Conservation (phyloP, 2,888 invertebrate genomes). For the Nymphalis polychloros region DNA sequence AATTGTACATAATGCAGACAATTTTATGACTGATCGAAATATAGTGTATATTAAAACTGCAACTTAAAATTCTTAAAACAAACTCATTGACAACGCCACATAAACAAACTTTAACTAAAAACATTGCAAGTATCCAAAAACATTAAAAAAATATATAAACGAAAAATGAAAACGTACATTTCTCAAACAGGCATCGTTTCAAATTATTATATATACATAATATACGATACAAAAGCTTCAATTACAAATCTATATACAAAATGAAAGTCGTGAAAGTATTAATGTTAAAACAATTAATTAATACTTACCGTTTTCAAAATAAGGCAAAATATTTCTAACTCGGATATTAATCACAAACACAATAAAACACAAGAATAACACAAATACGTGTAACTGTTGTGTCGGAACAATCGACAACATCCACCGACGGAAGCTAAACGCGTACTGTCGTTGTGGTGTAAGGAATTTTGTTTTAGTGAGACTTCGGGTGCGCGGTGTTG, state of each 20-base stretch:
- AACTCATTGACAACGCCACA: too few relatives aligned
- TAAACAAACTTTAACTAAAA: too few relatives aligned
- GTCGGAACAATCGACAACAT: background rate
- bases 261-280: slow-evolving; percentile 4
- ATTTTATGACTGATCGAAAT: too few relatives aligned
- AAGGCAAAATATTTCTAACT: slow-evolving; percentile 18
- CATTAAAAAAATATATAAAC: too few relatives aligned
- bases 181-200: too few relatives aligned
- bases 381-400: slow-evolving; percentile 14
- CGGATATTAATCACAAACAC: slow-evolving; percentile 28
- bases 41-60: too few relatives aligned
- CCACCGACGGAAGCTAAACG: slow-evolving; percentile 37
- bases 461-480: slow-evolving; percentile 48
- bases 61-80: too few relatives aligned
- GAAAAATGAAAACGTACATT: too few relatives aligned
- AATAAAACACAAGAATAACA: slow-evolving; percentile 26
- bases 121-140: too few relatives aligned
- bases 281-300: background rate
- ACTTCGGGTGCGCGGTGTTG: slow-evolving; percentile 42
- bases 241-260: slow-evolving; percentile 1
- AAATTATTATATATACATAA: too few relatives aligned
- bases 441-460: slow-evolving; percentile 42
- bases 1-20: too few relatives aligned
- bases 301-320: slow-evolving; percentile 30
- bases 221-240: slow-evolving; percentile 7